These are phyloP conservation scores for Eurystomus gularis DNA, from an alignment of 2,113 vertebrate species.

Conservation along the genomic window DNA sequence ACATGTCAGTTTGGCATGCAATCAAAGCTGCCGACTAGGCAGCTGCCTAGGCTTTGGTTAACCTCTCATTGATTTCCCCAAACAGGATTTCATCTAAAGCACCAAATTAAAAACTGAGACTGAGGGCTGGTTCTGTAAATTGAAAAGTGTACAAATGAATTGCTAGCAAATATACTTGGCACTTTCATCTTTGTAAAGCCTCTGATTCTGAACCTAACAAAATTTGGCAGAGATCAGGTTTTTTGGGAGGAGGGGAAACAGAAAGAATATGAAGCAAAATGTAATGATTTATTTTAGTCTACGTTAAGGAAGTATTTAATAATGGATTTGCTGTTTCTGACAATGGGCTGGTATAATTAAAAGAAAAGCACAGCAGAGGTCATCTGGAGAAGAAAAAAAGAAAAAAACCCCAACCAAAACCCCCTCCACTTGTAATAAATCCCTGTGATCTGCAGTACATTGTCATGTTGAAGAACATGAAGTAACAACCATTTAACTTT, in stretches of 20 bases:
- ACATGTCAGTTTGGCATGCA: constrained; percentile 20
- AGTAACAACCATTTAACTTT: neutral
- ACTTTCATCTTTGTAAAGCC: constrained; percentile 35
- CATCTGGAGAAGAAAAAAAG: neutral
- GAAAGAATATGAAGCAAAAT: neutral
- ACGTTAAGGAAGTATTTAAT: neutral
- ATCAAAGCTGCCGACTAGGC: constrained; percentile 32
- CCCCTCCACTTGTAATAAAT: neutral
- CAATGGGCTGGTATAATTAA: neutral
- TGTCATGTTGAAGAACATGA: neutral
- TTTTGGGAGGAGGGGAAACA: neutral
- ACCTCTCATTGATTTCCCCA: constrained; percentile 62
- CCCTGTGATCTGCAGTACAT: neutral
- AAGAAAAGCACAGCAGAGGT: neutral
- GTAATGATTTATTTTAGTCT: neutral
- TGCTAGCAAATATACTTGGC: constrained; percentile 20
- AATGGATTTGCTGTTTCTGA: neutral
- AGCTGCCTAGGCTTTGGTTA: constrained; percentile 59
- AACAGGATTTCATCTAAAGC: constrained; percentile 60
- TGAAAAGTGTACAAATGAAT: constrained; percentile 66
- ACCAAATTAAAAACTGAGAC: constrained; percentile 65
- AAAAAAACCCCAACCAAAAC: too few relatives aligned
- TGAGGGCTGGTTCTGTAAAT: constrained; percentile 29
- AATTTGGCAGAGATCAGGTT: neutral
- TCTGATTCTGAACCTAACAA: neutral